Evolutionary conservation across 2,113 vertebrate species (phyloP).

Genomic region (Aphyosemion australe): DNA sequence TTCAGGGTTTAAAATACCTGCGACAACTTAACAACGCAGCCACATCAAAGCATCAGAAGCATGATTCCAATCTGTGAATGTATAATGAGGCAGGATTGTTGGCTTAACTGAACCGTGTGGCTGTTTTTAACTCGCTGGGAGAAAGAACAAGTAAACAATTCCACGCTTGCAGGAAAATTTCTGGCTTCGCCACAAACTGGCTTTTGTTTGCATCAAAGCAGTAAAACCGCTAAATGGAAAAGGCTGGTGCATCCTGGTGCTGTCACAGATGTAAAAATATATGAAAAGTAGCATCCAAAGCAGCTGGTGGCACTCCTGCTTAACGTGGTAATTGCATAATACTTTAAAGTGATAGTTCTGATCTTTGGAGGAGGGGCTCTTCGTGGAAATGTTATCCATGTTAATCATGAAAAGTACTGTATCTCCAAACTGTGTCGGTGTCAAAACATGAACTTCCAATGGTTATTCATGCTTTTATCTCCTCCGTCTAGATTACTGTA

Average conservation of each 20-base stretch:
- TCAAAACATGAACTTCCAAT: too few species aligned
- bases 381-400: too few species aligned
- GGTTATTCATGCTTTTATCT: too few species aligned
- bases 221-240: constrained; percentile 40
- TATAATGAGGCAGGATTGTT: constrained; percentile 34
- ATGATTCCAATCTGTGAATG: constrained; percentile 48
- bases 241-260: constrained; percentile 9
- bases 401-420: too few species aligned
- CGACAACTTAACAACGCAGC: constrained; percentile 10
- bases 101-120: constrained; percentile 41
- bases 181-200: constrained; percentile 42
- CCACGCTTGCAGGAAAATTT: constrained; percentile 43
- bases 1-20: constrained; percentile 15
- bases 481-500: too few species aligned
- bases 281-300: background rate
- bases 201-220: constrained; percentile 39
- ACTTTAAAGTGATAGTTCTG: background rate
- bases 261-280: constrained; percentile 32
- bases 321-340: background rate
- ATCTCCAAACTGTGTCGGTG: too few species aligned
- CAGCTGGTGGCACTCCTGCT: background rate
- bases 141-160: constrained; percentile 40
- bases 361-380: background rate
- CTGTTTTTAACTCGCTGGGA: constrained; percentile 53
- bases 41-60: constrained; percentile 23